Base-by-base conservation (phyloP, 2,888 invertebrate genomes). In the Cacoxenus indagator region DNA sequence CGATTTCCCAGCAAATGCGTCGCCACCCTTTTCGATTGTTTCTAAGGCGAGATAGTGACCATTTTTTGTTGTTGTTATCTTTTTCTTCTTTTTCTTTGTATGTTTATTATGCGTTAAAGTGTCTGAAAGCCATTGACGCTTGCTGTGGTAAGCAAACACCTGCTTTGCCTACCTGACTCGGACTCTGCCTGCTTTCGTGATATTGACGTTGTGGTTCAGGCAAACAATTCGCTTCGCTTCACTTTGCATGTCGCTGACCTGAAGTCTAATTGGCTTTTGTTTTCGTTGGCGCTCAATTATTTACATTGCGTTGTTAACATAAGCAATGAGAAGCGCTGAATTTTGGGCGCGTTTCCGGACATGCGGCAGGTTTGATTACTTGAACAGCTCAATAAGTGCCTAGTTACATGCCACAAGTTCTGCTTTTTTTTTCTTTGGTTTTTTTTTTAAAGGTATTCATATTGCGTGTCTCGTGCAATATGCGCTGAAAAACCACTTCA, bases 251-350 rank as follows among this genome's bases (percentile, higher is more conserved):
- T 37, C 37, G 8, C 14, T 37, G 37, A 37, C 37, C 37, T 37
- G 9, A 37, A 37, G 37, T 37, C 37, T 37, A 37, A 37, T 37
- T 37, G 37, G 22, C 8, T 51, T 51, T 51, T 51, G 22, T 22
- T 51, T 81, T 84, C 70, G 71, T 81, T 81, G 73, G 74, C 77
- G 77, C 81, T 77, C 83, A 84, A 77, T 80, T 84, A 80, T 80
- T 80, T 84, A 80, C 80, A 80, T 80, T 80, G n/a, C n/a, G n/a
- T 80, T 80, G 80, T 80, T 80, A 80, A 80, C 84, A 80, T 84
- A 80, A 80, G 84, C 83, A 84, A 80, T 83, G 84, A 83, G 83
- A 81, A 24, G n/a, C 29, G 48, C 26, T 51, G 17, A 51, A 24
- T 14, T 62, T 37, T 37, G 37, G 26, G 45, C 27, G 51, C 46